Evolutionary conservation across 35 echinoderm and acorn worm genomes (phyloP), one percentile per base, ranked within the genome.

Genomic region (Anneissia japonica): DNA sequence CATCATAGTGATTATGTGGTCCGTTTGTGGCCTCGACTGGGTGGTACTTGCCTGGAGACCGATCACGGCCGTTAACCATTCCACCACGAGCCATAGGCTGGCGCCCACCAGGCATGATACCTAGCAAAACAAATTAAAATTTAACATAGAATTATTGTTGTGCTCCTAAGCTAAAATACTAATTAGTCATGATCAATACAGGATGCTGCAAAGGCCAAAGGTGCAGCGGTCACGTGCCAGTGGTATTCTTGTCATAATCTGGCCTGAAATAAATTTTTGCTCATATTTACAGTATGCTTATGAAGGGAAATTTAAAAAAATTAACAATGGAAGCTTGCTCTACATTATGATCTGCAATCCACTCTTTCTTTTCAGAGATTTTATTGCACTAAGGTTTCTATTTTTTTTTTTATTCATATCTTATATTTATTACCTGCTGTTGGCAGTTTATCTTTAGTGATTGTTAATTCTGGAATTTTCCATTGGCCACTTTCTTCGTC

Each of bases 401-500:
- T n/a, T n/a, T n/a, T n/a, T n/a, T n/a, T n/a, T n/a, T n/a, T n/a
- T n/a, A n/a, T n/a, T n/a, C 11, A 56, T 26, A 11, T 11, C 46
- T 26, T 56, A 13, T 56, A 56, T 13, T n/a, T 9, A 32, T 39
- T 38, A 36, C 38, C 79, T 38, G 35, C 79, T 39, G 85, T 39
- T 7, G 96, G 96, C 19, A 99, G 89, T 64, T 93, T 91, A 35
- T 88, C 89, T 77, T 91, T 90, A 29, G 89, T 88, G 23, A 99
- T 31, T 21, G 84, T 32, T 23, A 99, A 34, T 32, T 99, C 89
- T 34, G 95, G 96, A 23, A 99, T 30, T 83, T 86, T 75, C 96
- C 96, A 99, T 38, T 72, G 74, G 33, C 90, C 85, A 46, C 91
- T 90, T 74, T 99, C 96, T 43, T 99, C 96, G 75, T 99, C 96